Conservation (phyloP, 2,113 vertebrate species). For the Redunca redunca region DNA sequence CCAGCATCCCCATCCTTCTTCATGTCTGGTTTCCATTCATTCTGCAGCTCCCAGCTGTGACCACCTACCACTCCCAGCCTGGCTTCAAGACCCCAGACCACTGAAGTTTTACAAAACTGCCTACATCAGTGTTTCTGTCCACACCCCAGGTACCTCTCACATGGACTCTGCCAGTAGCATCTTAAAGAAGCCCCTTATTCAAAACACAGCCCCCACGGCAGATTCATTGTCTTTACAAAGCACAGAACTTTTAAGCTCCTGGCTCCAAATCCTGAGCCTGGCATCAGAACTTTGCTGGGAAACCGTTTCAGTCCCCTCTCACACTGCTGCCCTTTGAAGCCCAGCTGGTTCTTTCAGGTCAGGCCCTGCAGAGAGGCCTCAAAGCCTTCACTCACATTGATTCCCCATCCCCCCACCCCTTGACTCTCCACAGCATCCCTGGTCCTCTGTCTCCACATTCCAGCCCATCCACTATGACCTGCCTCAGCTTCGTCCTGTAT, state of each 20-base stretch:
- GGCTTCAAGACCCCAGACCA: background rate
- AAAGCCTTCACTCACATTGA: background rate
- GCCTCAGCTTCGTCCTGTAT: background rate
- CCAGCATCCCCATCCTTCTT: background rate
- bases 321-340: background rate
- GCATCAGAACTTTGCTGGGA: background rate
- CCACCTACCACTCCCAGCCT: background rate
- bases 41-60: accelerated
- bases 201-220: background rate
- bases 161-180: background rate
- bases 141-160: background rate
- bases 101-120: background rate
- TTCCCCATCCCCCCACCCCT: background rate
- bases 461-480: background rate
- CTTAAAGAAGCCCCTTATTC: background rate
- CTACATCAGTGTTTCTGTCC: background rate
- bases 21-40: background rate
- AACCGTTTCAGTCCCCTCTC: background rate
- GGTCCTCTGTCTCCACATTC: background rate
- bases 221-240: background rate
- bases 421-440: background rate
- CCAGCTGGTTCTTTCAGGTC: background rate
- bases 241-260: background rate
- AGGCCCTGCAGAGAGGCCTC: background rate
- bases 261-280: background rate